Base-by-base conservation (phyloP, 2,888 invertebrate genomes). In the Epiperipatus broadwayi region DNA sequence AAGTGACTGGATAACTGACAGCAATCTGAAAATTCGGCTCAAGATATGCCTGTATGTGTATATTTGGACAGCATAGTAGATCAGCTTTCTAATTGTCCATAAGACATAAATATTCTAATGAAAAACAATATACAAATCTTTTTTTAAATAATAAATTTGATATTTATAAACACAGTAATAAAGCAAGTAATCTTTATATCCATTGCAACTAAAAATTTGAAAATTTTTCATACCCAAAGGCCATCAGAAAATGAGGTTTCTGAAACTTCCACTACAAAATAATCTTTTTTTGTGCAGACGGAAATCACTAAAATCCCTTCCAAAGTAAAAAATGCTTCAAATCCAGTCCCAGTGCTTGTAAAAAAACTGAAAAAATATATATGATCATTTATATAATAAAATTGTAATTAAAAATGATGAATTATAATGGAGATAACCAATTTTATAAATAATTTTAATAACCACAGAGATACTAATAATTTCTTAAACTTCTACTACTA, bases 321-420 rank as follows among this genome's bases (percentile, higher is more conserved):
- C 28, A 60, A 55, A 31, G 66, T 66, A 30, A 72, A 59, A 50
- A 71, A 72, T 3, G 68, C 63, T 51, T 72, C 71, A 46, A 71
- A 67, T 2, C 72, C 71, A 21, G 60, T 58, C 3, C 68, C 67
- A 41, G 58, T 55, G 43, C 51, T 56, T 2, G 67, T 67, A 22
- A 61, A 55, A 41, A 71, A 54, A 43, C 70, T 70, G 48, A 22
- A 55, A 53, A 34, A 38, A n/a, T 41, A 18, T 19, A 16, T 20
- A 2, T 42, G n/a, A 5, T 16, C 16, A 29, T n/a, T 10, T 10
- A 2, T 10, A 4, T 27, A 21, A 34, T 15, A 16, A 5, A 33
- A 8, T 33, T 33, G 7, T 33, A 4, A 33, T 5, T 15, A 8
- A 33, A n/a, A n/a, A n/a, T n/a, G n/a, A n/a, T n/a, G n/a, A n/a